phyloP scores from a whole-genome alignment of 92 coral and sea anemone species.

The Hydrozoanthus gracilis region DNA sequence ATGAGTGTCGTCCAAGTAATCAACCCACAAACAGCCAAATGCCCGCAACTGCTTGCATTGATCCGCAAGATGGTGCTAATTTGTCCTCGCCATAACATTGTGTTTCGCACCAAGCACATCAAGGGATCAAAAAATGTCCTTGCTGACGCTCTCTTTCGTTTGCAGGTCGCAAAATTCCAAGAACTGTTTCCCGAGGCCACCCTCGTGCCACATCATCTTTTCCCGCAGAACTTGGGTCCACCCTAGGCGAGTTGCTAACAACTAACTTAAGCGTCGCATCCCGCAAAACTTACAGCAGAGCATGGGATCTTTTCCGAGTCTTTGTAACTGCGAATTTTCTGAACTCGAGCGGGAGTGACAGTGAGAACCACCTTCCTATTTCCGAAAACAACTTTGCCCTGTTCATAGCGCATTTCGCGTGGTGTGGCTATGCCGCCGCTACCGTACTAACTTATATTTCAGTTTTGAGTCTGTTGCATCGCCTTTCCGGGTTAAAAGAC shows the following conservation, averaged over 20 bases:
- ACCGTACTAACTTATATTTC: too few relatives aligned
- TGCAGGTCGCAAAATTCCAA: slow-evolving; percentile 59
- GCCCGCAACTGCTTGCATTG: slow-evolving; percentile 32
- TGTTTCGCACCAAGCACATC: slow-evolving; percentile 47
- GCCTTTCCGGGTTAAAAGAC: too few relatives aligned
- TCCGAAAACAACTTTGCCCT: too few relatives aligned
- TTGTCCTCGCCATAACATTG: slow-evolving; percentile 38
- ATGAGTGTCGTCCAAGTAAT: slow-evolving; percentile 4
- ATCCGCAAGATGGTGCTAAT: slow-evolving; percentile 44
- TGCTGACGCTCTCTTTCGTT: slow-evolving; percentile 52
- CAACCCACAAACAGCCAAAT: slow-evolving; percentile 45
- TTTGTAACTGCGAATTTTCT: too few relatives aligned
- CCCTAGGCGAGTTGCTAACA: slow-evolving; percentile 33
- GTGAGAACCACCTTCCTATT: too few relatives aligned
- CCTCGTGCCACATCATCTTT: slow-evolving; percentile 32
- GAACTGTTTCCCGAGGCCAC: slow-evolving; percentile 31
- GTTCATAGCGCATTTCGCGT: too few relatives aligned
- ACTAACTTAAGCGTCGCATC: slow-evolving; percentile 19
- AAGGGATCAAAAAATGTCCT: slow-evolving; percentile 34
- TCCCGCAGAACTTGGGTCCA: slow-evolving; percentile 56
- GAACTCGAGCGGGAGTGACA: too few relatives aligned
- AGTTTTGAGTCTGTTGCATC: too few relatives aligned
- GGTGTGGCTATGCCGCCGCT: too few relatives aligned
- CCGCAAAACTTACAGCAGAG: too few relatives aligned
- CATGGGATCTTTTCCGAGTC: neutral